These are phyloP conservation scores for Malaclemys terrapin DNA, from an alignment of 2,113 vertebrate species.

Conservation along the genomic window DNA sequence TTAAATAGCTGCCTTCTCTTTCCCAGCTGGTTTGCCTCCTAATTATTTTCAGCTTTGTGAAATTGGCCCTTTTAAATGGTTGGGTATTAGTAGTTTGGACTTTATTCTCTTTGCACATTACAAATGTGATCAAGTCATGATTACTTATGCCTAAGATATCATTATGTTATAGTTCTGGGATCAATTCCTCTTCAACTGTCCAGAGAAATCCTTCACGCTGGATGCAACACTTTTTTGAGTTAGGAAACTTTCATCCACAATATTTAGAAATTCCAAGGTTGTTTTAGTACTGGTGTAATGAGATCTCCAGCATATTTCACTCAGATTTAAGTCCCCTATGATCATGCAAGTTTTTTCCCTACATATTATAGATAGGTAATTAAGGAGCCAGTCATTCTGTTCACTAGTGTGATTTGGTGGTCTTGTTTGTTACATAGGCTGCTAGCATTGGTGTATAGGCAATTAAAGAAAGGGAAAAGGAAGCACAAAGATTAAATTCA, in stretches of 20 bases:
- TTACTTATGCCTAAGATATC: background rate
- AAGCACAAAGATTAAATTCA: background rate
- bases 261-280: background rate
- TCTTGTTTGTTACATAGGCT: background rate
- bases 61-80: background rate
- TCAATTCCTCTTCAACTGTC: background rate
- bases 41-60: background rate
- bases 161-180: background rate
- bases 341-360: background rate
- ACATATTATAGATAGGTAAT: background rate
- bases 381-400: background rate
- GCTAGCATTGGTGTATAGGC: background rate
- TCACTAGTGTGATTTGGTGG: background rate
- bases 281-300: background rate
- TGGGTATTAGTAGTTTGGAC: background rate
- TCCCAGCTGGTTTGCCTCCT: background rate
- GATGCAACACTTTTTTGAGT: background rate
- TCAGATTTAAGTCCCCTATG: background rate
- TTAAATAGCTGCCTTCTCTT: background rate
- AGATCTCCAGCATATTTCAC: too few species aligned
- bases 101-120: background rate
- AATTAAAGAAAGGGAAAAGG: background rate
- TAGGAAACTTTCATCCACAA: background rate
- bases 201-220: background rate
- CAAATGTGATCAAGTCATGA: background rate